Evolutionary conservation across 2,797 vertebrate genomes (phyloP).

Genomic region (Coilia nasus): DNA sequence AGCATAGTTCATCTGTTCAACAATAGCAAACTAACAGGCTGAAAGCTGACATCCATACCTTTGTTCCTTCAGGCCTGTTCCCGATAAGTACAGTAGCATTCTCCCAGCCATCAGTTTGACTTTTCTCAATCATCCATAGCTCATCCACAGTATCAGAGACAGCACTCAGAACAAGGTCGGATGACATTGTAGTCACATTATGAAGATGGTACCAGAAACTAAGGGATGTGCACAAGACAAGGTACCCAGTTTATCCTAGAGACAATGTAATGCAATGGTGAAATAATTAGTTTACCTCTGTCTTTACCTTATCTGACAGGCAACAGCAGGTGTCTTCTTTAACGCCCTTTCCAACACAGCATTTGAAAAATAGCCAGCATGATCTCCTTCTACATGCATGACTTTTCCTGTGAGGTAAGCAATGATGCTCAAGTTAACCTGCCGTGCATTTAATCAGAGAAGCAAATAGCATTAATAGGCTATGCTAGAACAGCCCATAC

Average conservation of each 20-base stretch:
- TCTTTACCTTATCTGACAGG: conserved; percentile 74
- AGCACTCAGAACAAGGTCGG: conserved; percentile 57
- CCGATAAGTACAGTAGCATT: conserved; percentile 65
- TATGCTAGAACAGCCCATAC: conserved; percentile 54
- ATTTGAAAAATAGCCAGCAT: fast-evolving
- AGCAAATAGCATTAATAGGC: not conserved
- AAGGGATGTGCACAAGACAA: conserved; percentile 46
- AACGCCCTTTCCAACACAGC: conserved; percentile 65
- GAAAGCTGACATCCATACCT: conserved; percentile 59
- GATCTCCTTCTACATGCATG: conserved; percentile 63
- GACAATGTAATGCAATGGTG: not conserved
- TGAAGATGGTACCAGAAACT: conserved; percentile 78
- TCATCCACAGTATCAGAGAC: not conserved
- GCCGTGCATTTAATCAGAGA: not conserved
- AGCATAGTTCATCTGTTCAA: not conserved
- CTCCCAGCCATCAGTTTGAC: conserved; percentile 63
- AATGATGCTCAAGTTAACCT: not conserved
- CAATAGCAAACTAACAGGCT: not conserved
- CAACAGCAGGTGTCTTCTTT: conserved; percentile 56
- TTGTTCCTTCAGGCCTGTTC: conserved; percentile 71
- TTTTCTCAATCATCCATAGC: conserved; percentile 52
- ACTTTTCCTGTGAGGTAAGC: conserved; percentile 66
- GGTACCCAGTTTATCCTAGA: too few species aligned
- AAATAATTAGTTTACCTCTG: too few species aligned
- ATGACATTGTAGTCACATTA: fast-evolving